Evolutionary conservation across 2,888 invertebrate species (phyloP).

Genomic region (Mamestra brassicae): DNA sequence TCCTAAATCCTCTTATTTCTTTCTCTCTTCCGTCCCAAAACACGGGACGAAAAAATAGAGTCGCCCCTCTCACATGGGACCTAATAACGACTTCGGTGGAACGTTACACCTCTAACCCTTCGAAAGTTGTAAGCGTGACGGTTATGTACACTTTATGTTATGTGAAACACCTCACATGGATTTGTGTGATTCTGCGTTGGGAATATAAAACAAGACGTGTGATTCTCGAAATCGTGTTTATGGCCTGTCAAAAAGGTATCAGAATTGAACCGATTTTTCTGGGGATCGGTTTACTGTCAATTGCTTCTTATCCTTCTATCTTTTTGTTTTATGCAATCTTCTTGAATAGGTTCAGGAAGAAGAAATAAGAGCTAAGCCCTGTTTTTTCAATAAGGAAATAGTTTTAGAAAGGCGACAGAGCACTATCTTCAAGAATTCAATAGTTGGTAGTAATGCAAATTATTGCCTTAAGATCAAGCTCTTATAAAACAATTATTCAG

Average conservation of each 20-base stretch:
- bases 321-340: not conserved
- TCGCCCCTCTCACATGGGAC: slow-evolving; percentile 40
- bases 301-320: not conserved
- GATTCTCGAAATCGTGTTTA: slow-evolving; percentile 22
- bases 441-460: not conserved
- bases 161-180: slow-evolving; percentile 42
- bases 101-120: slow-evolving; percentile 51
- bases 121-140: slow-evolving; percentile 40
- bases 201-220: slow-evolving; percentile 28
- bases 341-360: too few relatives aligned
- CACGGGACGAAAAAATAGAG: slow-evolving; percentile 29
- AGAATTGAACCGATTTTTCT: not conserved
- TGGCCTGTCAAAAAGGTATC: slow-evolving; percentile 9
- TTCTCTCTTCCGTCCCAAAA: slow-evolving; percentile 7
- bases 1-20: slow-evolving; percentile 18
- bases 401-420: not conserved
- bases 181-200: slow-evolving; percentile 26
- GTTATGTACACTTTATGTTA: slow-evolving; percentile 38
- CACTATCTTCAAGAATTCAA: too few relatives aligned
- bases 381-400: not conserved
- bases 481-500: too few relatives aligned
- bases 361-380: not conserved
- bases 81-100: slow-evolving; percentile 44
- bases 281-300: not conserved
- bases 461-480: not conserved